These are phyloP conservation scores for Tupaia tana DNA, from an alignment of 2,113 vertebrate genomes.

Conservation along the genomic window DNA sequence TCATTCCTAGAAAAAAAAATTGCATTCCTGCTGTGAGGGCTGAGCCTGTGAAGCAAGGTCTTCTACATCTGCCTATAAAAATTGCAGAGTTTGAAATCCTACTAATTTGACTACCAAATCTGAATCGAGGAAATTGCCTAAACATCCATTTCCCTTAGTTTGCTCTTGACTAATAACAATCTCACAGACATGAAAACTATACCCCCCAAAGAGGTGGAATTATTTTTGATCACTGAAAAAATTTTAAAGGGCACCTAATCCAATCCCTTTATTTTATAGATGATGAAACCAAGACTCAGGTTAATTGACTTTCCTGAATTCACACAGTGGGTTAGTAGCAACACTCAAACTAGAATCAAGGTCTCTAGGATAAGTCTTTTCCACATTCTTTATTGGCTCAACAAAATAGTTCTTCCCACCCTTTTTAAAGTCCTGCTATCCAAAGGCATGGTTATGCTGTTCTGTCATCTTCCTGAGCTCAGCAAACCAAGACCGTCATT, in stretches of 20 bases:
- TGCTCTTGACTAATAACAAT: conserved; percentile 9
- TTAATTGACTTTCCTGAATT: background rate
- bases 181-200: conserved; percentile 35
- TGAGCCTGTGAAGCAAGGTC: background rate
- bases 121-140: background rate
- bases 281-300: background rate
- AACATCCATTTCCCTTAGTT: background rate
- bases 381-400: background rate
- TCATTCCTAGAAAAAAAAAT: background rate
- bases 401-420: background rate
- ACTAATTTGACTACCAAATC: background rate
- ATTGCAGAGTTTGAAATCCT: background rate
- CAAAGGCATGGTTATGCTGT: background rate
- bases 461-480: background rate
- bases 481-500: background rate
- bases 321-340: background rate
- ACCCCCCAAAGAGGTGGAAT: background rate
- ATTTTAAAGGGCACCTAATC: background rate
- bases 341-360: background rate
- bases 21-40: background rate
- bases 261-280: conserved; percentile 2
- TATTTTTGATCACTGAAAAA: background rate
- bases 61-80: background rate
- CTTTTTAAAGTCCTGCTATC: background rate
- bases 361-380: background rate